Conservation (phyloP, 2,888 invertebrate genomes). For the Callosobruchus maculatus region DNA sequence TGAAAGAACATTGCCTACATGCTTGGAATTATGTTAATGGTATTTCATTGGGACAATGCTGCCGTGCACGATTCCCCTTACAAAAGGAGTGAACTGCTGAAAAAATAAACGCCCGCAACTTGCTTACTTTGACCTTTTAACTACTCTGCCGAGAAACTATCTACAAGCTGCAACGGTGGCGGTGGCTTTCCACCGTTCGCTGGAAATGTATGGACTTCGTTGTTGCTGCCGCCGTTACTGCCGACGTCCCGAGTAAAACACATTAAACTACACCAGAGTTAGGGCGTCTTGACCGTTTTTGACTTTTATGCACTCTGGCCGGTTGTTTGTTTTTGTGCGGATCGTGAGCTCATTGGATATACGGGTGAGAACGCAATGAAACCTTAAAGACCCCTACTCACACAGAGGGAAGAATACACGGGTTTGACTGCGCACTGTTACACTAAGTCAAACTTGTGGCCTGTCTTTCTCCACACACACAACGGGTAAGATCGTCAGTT, state of each 20-base stretch:
- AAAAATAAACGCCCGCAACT: neutral
- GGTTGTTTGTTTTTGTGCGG: neutral
- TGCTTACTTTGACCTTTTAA: neutral
- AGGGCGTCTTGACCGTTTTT: neutral
- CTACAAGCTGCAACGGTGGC: neutral
- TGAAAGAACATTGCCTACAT: constrained; percentile 40
- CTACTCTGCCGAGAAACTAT: neutral
- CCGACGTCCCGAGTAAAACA: neutral
- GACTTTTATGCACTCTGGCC: neutral
- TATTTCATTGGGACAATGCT: constrained; percentile 2
- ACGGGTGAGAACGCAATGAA: neutral
- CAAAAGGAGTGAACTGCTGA: neutral
- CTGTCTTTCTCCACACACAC: too few species aligned
- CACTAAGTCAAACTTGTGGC: too few species aligned
- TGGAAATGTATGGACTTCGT: neutral
- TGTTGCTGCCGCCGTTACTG: neutral
- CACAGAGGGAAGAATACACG: too few species aligned
- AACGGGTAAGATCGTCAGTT: too few species aligned
- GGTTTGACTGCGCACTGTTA: too few species aligned
- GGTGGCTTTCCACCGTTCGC: neutral
- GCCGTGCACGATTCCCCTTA: neutral
- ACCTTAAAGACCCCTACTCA: neutral
- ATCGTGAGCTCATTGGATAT: neutral
- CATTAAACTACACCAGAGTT: neutral
- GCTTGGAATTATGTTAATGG: constrained; percentile 37